Percentiles rank a stretch among this genome's conserved stretches.
Evolutionary conservation across 2,888 invertebrate species (phyloP).

Genomic region (Ormia ochracea): DNA sequence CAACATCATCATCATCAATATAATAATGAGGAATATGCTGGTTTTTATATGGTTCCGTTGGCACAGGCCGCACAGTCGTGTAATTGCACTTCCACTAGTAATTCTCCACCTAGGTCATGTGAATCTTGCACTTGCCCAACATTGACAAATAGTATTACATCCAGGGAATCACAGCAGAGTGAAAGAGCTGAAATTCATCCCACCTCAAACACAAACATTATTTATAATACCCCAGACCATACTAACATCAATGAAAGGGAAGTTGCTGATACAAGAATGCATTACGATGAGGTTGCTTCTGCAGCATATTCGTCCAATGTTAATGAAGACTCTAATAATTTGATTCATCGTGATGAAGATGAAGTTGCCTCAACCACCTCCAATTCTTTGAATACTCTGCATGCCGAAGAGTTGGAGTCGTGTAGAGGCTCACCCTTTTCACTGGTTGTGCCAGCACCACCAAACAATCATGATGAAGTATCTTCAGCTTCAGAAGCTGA

Average conservation of each 20-base stretch:
- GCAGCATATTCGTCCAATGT: conserved; percentile 17
- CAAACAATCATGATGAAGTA: conserved; percentile 69
- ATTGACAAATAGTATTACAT: conserved; percentile 6
- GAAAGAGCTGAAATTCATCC: conserved; percentile 51
- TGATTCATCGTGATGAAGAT: conserved; percentile 48
- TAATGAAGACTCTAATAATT: conserved; percentile 27
- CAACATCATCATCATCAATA: conserved; percentile 55
- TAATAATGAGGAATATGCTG: conserved; percentile 48
- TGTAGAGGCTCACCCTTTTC: conserved; percentile 63
- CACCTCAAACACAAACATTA: conserved; percentile 56
- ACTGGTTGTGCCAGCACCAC: conserved; percentile 41
- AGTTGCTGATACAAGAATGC: conserved; percentile 10
- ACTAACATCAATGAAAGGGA: conserved; percentile 17
- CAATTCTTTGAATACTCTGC: conserved; percentile 48
- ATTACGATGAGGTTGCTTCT: conserved; percentile 43
- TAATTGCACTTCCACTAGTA: conserved; percentile 39
- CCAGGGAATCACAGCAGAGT: conserved; percentile 39
- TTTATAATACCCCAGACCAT: conserved; percentile 37
- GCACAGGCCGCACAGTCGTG: conserved; percentile 45
- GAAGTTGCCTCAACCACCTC: conserved; percentile 59
- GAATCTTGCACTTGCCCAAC: conserved; percentile 27
- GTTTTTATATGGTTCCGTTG: conserved; percentile 49
- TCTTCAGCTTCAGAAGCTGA: conserved; percentile 73
- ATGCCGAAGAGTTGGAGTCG: conserved; percentile 46
- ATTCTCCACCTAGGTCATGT: conserved; percentile 31